These are phyloP conservation scores for Halictus quadricinctus DNA, from an alignment of 2,888 invertebrate species.

Conservation along the genomic window DNA sequence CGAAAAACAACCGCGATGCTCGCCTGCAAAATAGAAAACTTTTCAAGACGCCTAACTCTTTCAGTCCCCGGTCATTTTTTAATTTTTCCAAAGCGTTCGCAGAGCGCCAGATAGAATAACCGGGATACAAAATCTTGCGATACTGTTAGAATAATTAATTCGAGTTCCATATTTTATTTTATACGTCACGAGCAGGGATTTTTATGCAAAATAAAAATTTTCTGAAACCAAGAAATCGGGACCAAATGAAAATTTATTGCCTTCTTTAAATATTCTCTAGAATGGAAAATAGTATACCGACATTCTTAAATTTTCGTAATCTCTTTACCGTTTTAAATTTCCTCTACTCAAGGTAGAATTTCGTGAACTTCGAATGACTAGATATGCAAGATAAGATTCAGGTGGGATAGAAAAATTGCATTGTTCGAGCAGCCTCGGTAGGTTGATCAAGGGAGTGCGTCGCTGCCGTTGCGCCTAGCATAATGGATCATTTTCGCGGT, in stretches of 20 bases:
- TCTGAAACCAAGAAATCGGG: too few relatives aligned
- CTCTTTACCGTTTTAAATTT: neutral
- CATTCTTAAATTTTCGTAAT: neutral
- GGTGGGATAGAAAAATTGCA: neutral
- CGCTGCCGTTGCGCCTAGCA: constrained; percentile 52
- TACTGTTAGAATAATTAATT: too few relatives aligned
- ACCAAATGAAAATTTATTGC: too few relatives aligned
- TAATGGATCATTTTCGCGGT: constrained; percentile 74
- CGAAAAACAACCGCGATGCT: neutral
- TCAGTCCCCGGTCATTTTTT: neutral
- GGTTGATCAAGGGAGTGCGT: constrained; percentile 21
- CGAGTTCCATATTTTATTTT: too few relatives aligned
- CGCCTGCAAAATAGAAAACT: neutral
- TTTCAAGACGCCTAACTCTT: neutral
- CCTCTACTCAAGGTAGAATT: neutral
- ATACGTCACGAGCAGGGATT: too few relatives aligned
- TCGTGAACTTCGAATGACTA: neutral
- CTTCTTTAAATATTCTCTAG: too few relatives aligned
- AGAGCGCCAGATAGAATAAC: neutral
- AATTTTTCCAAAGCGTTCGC: neutral
- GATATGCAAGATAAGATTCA: neutral
- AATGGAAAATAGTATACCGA: too few relatives aligned
- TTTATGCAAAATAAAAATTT: too few relatives aligned
- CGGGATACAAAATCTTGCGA: too few relatives aligned
- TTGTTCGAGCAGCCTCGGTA: neutral